phyloP scores from a whole-genome alignment of 2,797 vertebrate species.

The Rhinichthys osculus region DNA sequence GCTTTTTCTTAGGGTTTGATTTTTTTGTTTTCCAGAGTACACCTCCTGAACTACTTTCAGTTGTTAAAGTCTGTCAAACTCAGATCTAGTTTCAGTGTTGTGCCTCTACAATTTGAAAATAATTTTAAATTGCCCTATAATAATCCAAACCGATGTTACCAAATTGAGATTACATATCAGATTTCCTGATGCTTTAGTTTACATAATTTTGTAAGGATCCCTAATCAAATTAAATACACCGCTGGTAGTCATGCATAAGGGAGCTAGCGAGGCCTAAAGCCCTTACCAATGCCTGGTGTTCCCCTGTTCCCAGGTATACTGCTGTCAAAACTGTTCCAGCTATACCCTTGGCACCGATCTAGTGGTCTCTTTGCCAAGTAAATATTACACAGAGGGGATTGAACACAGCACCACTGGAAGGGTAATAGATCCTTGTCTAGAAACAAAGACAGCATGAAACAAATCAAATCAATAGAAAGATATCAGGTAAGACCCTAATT shows the following conservation, averaged over 20 bases:
- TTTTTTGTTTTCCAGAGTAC: not conserved
- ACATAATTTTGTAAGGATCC: not conserved
- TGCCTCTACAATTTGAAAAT: not conserved
- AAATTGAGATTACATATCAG: not conserved
- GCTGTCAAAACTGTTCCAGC: conserved; percentile 63
- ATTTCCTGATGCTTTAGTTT: not conserved
- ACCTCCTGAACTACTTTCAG: not conserved
- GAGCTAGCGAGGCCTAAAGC: not conserved
- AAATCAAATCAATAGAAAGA: not conserved
- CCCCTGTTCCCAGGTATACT: conserved; percentile 58
- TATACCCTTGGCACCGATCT: conserved; percentile 80
- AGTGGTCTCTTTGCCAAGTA: conserved; percentile 80
- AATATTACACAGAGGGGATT: conserved; percentile 77
- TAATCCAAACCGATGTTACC: not conserved
- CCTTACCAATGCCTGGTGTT: conserved; percentile 78
- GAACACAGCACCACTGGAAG: conserved; percentile 84
- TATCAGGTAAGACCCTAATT: not conserved
- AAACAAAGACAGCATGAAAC: conserved; percentile 25
- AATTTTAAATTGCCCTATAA: not conserved
- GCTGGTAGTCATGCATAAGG: not conserved
- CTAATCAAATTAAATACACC: not conserved
- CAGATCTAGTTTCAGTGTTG: not conserved
- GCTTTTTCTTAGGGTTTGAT: too few relatives aligned
- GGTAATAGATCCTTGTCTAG: conserved; percentile 83
- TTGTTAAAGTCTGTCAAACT: not conserved